Conservation (phyloP, 1,140 invertebrate genomes). For the Macrostomum lignano region DNA sequence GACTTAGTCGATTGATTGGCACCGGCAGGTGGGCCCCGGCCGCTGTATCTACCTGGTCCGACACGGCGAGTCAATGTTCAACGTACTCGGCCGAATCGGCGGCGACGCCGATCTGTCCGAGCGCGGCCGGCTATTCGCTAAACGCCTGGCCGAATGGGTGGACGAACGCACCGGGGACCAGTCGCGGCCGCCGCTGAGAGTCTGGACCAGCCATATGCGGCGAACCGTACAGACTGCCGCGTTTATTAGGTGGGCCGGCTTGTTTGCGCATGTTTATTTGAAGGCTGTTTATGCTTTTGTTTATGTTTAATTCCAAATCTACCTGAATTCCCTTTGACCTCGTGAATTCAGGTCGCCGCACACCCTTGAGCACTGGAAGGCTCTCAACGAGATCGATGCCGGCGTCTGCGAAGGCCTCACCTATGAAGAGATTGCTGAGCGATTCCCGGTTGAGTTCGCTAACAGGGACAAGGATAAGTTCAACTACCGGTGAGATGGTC, state of each 20-base stretch:
- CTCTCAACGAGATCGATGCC: constrained; percentile 92
- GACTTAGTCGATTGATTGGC: too few species aligned
- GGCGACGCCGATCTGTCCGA: constrained; percentile 65
- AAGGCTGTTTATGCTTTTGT: too few species aligned
- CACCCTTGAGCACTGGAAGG: constrained; percentile 67
- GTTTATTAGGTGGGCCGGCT: constrained; percentile 49
- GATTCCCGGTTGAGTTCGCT: constrained; percentile 80
- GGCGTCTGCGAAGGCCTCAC: constrained; percentile 98
- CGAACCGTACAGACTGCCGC: constrained; percentile 76
- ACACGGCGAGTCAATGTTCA: constrained; percentile 89
- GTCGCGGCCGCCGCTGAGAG: too few species aligned
- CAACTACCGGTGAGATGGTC: constrained; percentile 88
- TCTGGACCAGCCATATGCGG: constrained; percentile 90
- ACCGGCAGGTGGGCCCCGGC: too few species aligned
- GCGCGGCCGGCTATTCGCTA: constrained; percentile 46
- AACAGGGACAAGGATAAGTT: constrained; percentile 87
- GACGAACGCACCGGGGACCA: constrained; percentile 40
- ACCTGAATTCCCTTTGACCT: too few species aligned
- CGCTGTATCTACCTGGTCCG: too few species aligned
- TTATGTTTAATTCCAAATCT: too few species aligned
- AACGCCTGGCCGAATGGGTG: constrained; percentile 52
- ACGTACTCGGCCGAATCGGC: constrained; percentile 66
- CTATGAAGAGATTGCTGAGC: constrained; percentile 76
- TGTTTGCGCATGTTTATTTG: too few species aligned
- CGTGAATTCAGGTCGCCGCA: too few species aligned